Percentiles rank a stretch among this genome's conserved stretches.
phyloP scores from a whole-genome alignment of 2,888 invertebrate species.

The Eristalinus sepulchralis region DNA sequence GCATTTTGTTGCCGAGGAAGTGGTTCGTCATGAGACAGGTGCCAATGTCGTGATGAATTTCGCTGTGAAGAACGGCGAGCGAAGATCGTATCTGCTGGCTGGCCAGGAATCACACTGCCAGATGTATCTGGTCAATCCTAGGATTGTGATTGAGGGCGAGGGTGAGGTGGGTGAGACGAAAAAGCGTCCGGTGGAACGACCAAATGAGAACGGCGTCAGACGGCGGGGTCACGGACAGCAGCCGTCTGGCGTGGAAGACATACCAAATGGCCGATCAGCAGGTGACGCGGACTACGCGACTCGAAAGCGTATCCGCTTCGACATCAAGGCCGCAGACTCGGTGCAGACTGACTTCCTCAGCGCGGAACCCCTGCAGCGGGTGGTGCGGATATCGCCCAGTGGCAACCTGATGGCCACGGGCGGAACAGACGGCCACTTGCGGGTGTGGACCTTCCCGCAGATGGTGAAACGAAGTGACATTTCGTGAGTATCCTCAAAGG shows the following conservation, averaged over 20 bases:
- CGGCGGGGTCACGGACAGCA: conserved; percentile 72
- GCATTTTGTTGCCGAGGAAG: conserved; percentile 92
- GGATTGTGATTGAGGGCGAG: conserved; percentile 82
- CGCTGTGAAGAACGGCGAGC: conserved; percentile 87
- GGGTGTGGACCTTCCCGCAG: conserved; percentile 94
- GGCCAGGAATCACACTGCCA: conserved; percentile 96
- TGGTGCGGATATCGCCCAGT: conserved; percentile 89
- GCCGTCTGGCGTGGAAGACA: conserved; percentile 77
- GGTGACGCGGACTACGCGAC: conserved; percentile 75
- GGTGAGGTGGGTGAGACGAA: conserved; percentile 73
- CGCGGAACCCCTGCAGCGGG: conserved; percentile 92
- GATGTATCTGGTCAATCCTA: conserved; percentile 87
- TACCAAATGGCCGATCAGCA: conserved; percentile 76
- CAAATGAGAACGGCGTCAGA: conserved; percentile 78
- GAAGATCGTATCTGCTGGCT: conserved; percentile 90
- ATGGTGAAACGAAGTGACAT: conserved; percentile 87
- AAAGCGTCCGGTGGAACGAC: conserved; percentile 75
- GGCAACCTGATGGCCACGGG: conserved; percentile 94
- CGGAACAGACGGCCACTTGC: conserved; percentile 92
- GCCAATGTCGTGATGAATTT: conserved; percentile 96
- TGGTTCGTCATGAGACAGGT: conserved; percentile 94
- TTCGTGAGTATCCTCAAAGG: conserved; percentile 76
- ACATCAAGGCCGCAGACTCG: conserved; percentile 89
- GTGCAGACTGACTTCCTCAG: conserved; percentile 92
- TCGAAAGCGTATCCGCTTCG: conserved; percentile 86